These are phyloP conservation scores for Pollenia angustigena DNA, from an alignment of 2,888 invertebrate species.

Conservation along the genomic window DNA sequence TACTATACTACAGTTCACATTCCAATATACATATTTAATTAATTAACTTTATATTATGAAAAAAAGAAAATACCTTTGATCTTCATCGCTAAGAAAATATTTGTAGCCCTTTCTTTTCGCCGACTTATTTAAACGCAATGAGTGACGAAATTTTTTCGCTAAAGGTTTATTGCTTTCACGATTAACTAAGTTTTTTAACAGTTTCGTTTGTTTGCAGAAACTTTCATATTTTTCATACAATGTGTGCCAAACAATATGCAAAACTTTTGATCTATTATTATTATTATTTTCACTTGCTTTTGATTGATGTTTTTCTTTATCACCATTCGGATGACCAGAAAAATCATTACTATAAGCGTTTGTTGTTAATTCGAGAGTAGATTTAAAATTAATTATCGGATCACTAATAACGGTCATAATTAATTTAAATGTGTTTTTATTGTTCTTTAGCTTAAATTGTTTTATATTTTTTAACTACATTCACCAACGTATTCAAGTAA, in stretches of 20 bases:
- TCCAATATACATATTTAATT: neutral
- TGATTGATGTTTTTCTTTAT: constrained; percentile 15
- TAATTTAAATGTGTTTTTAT: constrained; percentile 40
- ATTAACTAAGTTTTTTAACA: constrained; percentile 74
- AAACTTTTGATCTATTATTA: constrained; percentile 68
- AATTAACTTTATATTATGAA: neutral
- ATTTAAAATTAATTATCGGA: constrained; percentile 56
- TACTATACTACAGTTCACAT: neutral
- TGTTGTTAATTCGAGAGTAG: constrained; percentile 59
- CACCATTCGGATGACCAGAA: constrained; percentile 23
- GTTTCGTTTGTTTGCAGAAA: constrained; percentile 73
- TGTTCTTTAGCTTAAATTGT: neutral
- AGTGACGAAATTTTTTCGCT: constrained; percentile 79
- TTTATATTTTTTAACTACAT: constrained; percentile 34
- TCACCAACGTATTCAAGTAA: constrained; percentile 34
- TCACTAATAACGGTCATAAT: constrained; percentile 68
- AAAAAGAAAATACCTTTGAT: constrained; percentile 77
- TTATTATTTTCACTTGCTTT: constrained; percentile 39
- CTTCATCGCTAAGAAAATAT: constrained; percentile 78
- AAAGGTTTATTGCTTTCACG: constrained; percentile 79
- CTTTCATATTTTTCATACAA: constrained; percentile 77
- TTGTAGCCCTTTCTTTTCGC: constrained; percentile 79
- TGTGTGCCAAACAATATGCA: constrained; percentile 79
- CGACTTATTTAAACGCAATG: constrained; percentile 80
- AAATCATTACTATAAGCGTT: constrained; percentile 39